Base-by-base conservation (phyloP, 2,113 vertebrate species). In the Fulica atra region DNA sequence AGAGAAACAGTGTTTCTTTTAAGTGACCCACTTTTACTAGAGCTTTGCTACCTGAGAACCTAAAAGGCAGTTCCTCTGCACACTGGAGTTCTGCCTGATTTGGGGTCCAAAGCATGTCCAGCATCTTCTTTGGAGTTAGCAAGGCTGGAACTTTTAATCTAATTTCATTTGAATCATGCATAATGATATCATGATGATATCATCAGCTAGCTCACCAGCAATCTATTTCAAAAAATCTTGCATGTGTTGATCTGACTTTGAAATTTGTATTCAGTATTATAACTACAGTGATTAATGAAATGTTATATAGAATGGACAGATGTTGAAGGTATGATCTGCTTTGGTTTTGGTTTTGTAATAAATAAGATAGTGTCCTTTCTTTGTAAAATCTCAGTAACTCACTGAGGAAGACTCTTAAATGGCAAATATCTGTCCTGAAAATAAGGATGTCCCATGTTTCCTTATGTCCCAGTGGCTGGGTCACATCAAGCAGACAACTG, bases 231-330 rank as follows among this genome's bases (percentile, higher is more conserved):
- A 33, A 33, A 10, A 29, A 16, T n/a, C 42, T 78, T 35, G 9
- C 13, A 28, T 53, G 4, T 61, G 46, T 82, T 77, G 19, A 66
- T 50, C 51, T 40, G n/a, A 40, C 20, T 79, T 83, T 83, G 63
- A 86, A 83, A 80, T 88, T 35, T 86, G 15, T 17, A 20, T 88
- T 92, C 88, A 48, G 35, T 57, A 46, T 16, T 53, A 25, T 18
- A 77, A 36, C 36, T 65, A 8, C 25, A 33, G n/a, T 59, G 19
- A 16, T 31, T 77, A 0, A 0, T 44, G 21, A 38, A 4, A 2
- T 64, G 9, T n/a, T 53, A 18, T 26, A 10, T 66, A 59, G 31
- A 89, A 74, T 13, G 20, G 36, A 38, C 8, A 38, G 13, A 21
- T 74, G 76, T 76, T 73, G 56, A 80, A 73, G 31, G 35, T 23